Conservation (phyloP, 2,888 invertebrate genomes). For the Leptinotarsa tumamoca region DNA sequence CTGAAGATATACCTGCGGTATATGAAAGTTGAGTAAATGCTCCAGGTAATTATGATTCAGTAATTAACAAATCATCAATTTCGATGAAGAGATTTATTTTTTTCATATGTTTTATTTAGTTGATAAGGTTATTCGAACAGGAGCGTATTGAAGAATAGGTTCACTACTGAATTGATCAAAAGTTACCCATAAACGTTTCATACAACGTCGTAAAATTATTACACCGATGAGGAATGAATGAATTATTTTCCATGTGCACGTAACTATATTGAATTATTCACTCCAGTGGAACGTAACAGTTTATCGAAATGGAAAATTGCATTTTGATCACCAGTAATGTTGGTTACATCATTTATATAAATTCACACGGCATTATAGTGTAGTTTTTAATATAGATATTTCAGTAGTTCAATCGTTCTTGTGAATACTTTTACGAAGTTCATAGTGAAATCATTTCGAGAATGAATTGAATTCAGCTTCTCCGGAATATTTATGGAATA, state of each 20-base stretch:
- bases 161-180: neutral
- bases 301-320: constrained; percentile 13
- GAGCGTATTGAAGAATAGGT: too few species aligned
- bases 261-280: constrained; percentile 17
- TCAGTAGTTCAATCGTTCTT: neutral
- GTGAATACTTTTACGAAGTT: too few species aligned
- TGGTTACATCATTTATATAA: constrained; percentile 1
- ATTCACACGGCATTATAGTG: neutral
- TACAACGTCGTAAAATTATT: constrained; percentile 5
- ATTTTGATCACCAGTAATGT: constrained; percentile 6
- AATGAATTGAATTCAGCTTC: too few species aligned
- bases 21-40: too few species aligned
- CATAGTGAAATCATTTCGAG: too few species aligned
- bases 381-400: neutral
- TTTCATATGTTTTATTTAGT: neutral
- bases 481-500: too few species aligned
- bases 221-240: neutral
- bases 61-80: too few species aligned
- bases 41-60: too few species aligned
- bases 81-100: too few species aligned
- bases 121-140: too few species aligned
- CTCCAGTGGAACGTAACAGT: constrained; percentile 9
- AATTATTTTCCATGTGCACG: neutral
- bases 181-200: neutral
- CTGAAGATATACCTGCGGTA: too few species aligned